Conservation (phyloP, 1,140 invertebrate species). For the Rhyacophila brunnea region DNA sequence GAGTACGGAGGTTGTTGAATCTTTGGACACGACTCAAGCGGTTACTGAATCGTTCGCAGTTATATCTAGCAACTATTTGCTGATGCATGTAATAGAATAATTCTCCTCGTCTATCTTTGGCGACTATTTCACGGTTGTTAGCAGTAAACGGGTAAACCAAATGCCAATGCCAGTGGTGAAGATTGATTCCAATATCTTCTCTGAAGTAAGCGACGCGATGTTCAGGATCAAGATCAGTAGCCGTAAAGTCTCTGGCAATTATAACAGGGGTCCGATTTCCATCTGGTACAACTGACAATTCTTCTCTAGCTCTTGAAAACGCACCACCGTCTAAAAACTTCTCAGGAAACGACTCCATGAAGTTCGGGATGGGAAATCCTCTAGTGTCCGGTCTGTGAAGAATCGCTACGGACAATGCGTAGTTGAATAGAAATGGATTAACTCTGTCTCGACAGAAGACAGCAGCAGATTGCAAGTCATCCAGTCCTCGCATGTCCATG, state of each 20-base stretch:
- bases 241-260: constrained; percentile 71
- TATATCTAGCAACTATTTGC: constrained; percentile 70
- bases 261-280: constrained; percentile 65
- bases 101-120: constrained; percentile 71
- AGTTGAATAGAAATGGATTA: constrained; percentile 77
- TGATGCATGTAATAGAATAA: constrained; percentile 80
- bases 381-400: constrained; percentile 72
- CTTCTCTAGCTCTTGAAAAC: constrained; percentile 65
- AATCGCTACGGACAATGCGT: constrained; percentile 72
- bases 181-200: constrained; percentile 71
- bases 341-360: constrained; percentile 72
- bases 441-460: constrained; percentile 71
- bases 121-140: constrained; percentile 56
- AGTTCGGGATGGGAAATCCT: constrained; percentile 65
- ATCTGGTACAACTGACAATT: constrained; percentile 61
- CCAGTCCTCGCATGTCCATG: constrained; percentile 66
- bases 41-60: constrained; percentile 67
- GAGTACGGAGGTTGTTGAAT: constrained; percentile 59
- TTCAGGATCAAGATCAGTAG: constrained; percentile 69
- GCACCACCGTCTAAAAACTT: constrained; percentile 74
- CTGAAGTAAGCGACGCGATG: constrained; percentile 75
- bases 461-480: constrained; percentile 68
- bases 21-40: constrained; percentile 57
- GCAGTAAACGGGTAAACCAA: constrained; percentile 73
- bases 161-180: constrained; percentile 86